Percentiles rank a stretch among this genome's conserved stretches.
Conservation (phyloP, 1,140 invertebrate genomes). For the Drosophila ercepeae region DNA sequence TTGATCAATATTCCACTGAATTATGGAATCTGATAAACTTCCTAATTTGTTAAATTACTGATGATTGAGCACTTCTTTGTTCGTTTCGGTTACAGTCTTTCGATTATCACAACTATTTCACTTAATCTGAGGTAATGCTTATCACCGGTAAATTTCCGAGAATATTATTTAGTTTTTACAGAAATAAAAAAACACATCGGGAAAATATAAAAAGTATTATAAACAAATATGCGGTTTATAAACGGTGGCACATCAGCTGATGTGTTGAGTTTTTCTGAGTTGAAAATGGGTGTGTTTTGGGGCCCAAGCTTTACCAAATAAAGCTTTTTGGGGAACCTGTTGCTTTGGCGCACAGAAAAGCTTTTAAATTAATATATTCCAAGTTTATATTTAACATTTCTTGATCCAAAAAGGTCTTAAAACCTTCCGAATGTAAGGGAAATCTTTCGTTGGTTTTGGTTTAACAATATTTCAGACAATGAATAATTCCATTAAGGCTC, state of each 20-base stretch:
- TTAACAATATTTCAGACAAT: neutral
- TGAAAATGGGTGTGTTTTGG: slow-evolving; percentile 4
- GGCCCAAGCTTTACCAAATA: neutral
- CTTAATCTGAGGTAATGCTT: slow-evolving; percentile 17
- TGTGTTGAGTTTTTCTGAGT: slow-evolving; percentile 24
- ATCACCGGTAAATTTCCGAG: slow-evolving; percentile 3
- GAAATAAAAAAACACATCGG: neutral
- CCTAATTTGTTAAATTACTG: slow-evolving; percentile 29
- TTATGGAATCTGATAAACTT: slow-evolving; percentile 16
- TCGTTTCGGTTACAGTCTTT: slow-evolving; percentile 6
- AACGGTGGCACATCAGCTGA: slow-evolving; percentile 29
- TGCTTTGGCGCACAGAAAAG: slow-evolving; percentile 21
- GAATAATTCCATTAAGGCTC: neutral
- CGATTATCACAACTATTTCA: slow-evolving; percentile 23
- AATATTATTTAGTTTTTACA: neutral
- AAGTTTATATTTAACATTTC: neutral
- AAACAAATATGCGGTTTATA: slow-evolving; percentile 23
- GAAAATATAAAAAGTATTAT: neutral
- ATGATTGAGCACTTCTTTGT: slow-evolving; percentile 32
- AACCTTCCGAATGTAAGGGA: neutral
- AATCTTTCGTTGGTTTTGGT: too few relatives aligned
- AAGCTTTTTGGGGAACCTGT: slow-evolving; percentile 45
- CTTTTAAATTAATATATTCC: slow-evolving; percentile 8
- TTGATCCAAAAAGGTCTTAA: neutral
- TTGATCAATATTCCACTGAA: slow-evolving; percentile 14